These are phyloP conservation scores for Anagyrus pseudococci DNA, from an alignment of 2,888 invertebrate species.

Conservation along the genomic window DNA sequence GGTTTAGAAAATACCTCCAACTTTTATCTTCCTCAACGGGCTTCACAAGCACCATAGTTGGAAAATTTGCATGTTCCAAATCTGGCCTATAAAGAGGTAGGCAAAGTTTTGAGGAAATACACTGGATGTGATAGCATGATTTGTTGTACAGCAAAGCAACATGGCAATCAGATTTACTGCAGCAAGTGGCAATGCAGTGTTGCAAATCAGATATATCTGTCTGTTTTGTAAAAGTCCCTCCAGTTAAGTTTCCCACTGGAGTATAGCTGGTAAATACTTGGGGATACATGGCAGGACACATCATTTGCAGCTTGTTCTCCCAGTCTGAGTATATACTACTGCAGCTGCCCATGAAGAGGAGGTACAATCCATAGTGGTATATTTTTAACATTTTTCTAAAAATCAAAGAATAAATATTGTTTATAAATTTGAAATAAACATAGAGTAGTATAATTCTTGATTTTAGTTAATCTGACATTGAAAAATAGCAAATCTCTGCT, in stretches of 20 bases:
- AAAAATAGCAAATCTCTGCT: no score
- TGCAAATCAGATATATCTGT: conserved; percentile 65
- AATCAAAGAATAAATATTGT: no score
- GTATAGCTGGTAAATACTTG: conserved; percentile 67
- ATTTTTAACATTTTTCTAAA: conserved; percentile 46
- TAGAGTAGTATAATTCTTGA: no score
- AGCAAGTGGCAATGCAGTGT: conserved; percentile 74
- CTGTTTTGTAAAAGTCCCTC: conserved; percentile 69
- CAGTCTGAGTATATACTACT: conserved; percentile 47
- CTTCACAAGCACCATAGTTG: conserved; percentile 80
- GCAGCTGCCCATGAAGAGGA: conserved; percentile 48
- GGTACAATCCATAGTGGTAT: conserved; percentile 44
- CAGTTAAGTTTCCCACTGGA: conserved; percentile 64
- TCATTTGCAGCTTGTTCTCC: conserved; percentile 57
- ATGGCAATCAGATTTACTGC: conserved; percentile 73
- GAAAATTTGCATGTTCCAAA: conserved; percentile 66
- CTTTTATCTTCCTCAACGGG: conserved; percentile 68
- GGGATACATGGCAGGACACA: conserved; percentile 67
- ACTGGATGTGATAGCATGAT: conserved; percentile 80
- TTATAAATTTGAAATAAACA: no score
- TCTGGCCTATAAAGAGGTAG: conserved; percentile 71
- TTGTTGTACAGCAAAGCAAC: conserved; percentile 79
- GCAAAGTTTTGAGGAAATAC: conserved; percentile 75
- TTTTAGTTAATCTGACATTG: no score
- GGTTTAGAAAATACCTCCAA: conserved; percentile 62